A percentile compares a stretch with the other conserved stretches of the same genome.
Evolutionary conservation across 2,888 invertebrate genomes (phyloP).

Genomic region (Hedya salicella): DNA sequence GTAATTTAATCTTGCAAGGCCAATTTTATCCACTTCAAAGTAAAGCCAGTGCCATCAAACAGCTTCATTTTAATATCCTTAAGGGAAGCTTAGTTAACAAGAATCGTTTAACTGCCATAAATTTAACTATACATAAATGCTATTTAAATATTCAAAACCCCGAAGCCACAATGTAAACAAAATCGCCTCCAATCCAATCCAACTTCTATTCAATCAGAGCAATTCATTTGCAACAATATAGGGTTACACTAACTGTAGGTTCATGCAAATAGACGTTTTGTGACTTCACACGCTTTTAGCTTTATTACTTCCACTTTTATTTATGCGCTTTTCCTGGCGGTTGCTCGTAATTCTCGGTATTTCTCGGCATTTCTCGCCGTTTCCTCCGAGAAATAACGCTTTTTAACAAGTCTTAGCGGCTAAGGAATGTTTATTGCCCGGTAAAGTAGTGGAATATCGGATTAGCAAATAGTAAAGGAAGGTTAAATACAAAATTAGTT

Average conservation of each 20-base stretch:
- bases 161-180: conserved; percentile 14
- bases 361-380: conserved; percentile 39
- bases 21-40: no score
- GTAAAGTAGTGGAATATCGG: conserved; percentile 30
- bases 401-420: conserved; percentile 28
- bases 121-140: not conserved
- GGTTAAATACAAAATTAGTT: not conserved
- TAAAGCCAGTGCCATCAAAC: no score
- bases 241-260: conserved; percentile 51
- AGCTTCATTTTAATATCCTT: no score
- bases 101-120: not conserved
- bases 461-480: conserved; percentile 24
- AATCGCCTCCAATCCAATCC: conserved; percentile 36
- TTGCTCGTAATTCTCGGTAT: conserved; percentile 31
- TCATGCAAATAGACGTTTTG: conserved; percentile 52
- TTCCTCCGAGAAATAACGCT: conserved; percentile 29
- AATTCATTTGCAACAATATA: conserved; percentile 50
- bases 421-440: conserved; percentile 28
- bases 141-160: not conserved
- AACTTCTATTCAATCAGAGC: conserved; percentile 45
- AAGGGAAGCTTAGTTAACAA: no score
- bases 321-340: conserved; percentile 49
- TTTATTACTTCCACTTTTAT: conserved; percentile 53
- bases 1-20: no score
- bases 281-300: conserved; percentile 55